phyloP scores from a whole-genome alignment of 1,140 invertebrate genomes.

The Triops longicaudatus region DNA sequence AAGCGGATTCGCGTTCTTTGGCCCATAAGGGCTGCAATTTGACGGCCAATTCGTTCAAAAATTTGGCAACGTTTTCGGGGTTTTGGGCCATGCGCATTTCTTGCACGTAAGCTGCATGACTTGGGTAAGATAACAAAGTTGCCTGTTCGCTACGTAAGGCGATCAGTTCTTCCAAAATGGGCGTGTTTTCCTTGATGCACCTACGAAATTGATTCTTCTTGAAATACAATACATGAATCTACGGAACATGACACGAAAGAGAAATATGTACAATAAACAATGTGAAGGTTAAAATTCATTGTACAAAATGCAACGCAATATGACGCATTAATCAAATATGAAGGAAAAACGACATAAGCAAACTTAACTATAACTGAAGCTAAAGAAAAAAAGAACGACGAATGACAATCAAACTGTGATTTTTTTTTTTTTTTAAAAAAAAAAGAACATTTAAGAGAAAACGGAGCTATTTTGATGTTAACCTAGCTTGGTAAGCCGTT shows the following conservation, averaged over 20 bases:
- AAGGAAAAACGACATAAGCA: too few species aligned
- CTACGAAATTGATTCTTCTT: too few species aligned
- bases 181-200: slow-evolving; percentile 45
- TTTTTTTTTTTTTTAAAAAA: too few species aligned
- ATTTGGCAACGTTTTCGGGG: slow-evolving; percentile 42
- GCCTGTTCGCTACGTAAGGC: slow-evolving; percentile 44
- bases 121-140: slow-evolving; percentile 43
- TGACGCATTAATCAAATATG: too few species aligned
- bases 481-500: slow-evolving; percentile 44
- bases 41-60: slow-evolving; percentile 41
- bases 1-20: slow-evolving; percentile 41
- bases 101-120: slow-evolving; percentile 43
- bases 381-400: too few species aligned
- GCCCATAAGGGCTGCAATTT: slow-evolving; percentile 44
- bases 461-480: slow-evolving; percentile 6
- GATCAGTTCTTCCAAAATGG: slow-evolving; percentile 47
- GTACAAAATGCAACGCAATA: too few species aligned
- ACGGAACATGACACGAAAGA: too few species aligned
- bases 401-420: too few species aligned
- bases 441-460: slow-evolving; percentile 20
- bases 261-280: too few species aligned
- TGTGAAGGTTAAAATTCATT: too few species aligned
- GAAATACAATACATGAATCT: slow-evolving; percentile 12
- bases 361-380: too few species aligned
- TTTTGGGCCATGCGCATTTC: slow-evolving; percentile 48